These are phyloP conservation scores for Setophaga coronata DNA, from an alignment of 2,113 vertebrate species.

Conservation along the genomic window DNA sequence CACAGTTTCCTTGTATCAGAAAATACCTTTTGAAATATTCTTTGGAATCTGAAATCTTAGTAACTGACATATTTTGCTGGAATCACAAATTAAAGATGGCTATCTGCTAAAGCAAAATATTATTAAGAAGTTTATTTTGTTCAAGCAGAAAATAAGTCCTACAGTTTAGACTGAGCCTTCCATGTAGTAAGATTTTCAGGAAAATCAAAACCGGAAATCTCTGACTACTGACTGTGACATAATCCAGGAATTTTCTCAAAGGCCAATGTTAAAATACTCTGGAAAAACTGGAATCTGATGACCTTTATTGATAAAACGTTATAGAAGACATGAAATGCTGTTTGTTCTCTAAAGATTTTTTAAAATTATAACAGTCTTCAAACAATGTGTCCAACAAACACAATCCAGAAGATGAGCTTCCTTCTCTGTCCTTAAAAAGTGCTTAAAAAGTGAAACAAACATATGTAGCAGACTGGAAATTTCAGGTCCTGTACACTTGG, in stretches of 20 bases:
- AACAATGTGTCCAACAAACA: background rate
- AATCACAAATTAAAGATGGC: background rate
- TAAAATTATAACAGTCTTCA: background rate
- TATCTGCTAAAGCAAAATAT: background rate
- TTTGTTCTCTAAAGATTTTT: background rate
- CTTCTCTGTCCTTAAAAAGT: background rate
- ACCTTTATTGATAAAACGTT: background rate
- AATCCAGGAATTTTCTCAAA: background rate
- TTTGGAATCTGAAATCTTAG: background rate
- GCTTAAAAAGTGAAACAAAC: background rate
- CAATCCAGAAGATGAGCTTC: background rate
- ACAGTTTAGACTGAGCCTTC: background rate
- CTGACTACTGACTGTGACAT: rapidly evolving
- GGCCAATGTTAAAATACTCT: background rate
- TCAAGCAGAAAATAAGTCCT: background rate
- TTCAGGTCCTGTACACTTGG: background rate
- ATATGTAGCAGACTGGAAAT: background rate
- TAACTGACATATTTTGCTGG: background rate
- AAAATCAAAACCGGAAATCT: background rate
- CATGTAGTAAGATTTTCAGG: background rate
- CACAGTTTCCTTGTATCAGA: background rate
- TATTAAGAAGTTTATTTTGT: background rate
- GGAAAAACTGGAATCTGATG: background rate
- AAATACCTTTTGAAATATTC: background rate
- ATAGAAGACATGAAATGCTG: background rate